Evolutionary conservation across 2,113 vertebrate genomes (phyloP), one percentile per base, ranked within the genome.

Genomic region (Leptobrachium leishanense): DNA sequence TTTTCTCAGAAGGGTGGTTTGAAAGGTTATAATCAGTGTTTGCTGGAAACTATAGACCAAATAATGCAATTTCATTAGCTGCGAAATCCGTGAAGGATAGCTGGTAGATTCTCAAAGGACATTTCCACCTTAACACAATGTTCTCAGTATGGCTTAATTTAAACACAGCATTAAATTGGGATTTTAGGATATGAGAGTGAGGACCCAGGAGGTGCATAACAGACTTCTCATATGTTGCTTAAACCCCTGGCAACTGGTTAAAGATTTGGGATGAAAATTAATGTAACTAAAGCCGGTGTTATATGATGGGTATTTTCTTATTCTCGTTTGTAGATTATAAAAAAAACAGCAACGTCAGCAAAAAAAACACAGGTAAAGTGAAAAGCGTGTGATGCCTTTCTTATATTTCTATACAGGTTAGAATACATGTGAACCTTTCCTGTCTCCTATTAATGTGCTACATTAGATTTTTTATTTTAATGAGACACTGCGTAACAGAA

Each of bases 181-280:
- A 70, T 59, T 69, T 77, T 76, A 57, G 67, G 75, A 77, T 77
- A 77, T 77, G 55, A 77, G 41, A 62, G 54, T 8, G 41, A 55
- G 43, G 67, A n/a, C 75, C 55, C 75, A 62, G 20, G 75, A 77
- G 75, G 70, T 69, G 62, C 66, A 77, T 77, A 70, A 77, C 75
- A 62, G 54, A 70, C 55, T 40, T 69, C 63, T 69, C 75, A 77
- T 70, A 69, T 68, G 75, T 69, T 77, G 42, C 70, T 70, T 44
- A 62, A 77, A 77, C 67, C 68, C 70, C 53, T 77, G 75, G 75
- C 75, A 77, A 70, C 43, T 41, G 67, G 54, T 57, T 77, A 76
- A 75, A 57, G 67, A 77, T 77, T 77, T 77, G 68, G 68, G 75
- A 44, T 50, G 65, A 72, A 77, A 77, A 77, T 77, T 50, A 77